Base-by-base conservation (phyloP, 2,888 invertebrate genomes). In the Cephonodes hylas region DNA sequence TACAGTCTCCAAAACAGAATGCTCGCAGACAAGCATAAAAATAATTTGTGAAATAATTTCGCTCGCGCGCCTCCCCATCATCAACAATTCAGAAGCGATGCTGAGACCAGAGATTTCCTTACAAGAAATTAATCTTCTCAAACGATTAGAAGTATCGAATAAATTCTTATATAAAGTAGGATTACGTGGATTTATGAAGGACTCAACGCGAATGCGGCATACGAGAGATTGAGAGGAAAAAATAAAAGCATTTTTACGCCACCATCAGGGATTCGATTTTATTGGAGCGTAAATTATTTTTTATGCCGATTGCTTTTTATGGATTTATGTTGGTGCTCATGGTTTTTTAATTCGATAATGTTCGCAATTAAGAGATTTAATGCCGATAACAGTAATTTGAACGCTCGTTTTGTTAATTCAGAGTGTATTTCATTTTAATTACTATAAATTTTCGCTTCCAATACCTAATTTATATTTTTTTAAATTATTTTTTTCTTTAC, bases 71-170 rank as follows among this genome's bases (percentile, higher is more conserved):
- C 4, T n/a, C 13, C 13, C 48, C 15, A n/a, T 48, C 48, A 48
- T 25, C 25, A 48, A 25, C 48, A 48, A 10, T 8, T 8, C 25
- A 27, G 27, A 53, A 53, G 13, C 10, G 20, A 45, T 18, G 25
- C 27, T 27, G 27, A 53, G 18, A 27, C 27, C 27, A n/a, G 15
- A 53, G 18, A n/a, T n/a, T 68, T 64, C 70, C 64, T 73, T 75
- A 75, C 80, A 78, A 79, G 80, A 76, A 77, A 83, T 84, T 83
- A 84, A 86, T 86, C 82, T 72, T 68, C 64, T 68, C 65, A 65
- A 64, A 66, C 76, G 80, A 80, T 83, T 82, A 79, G 66, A 72
- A 60, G 70, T 70, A 79, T 75, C 79, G 77, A 80, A 84, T 84
- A 82, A 83, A 79, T 83, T 81, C 81, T 82, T 78, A 77, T 74